These are phyloP conservation scores for Acleris cristana DNA, from an alignment of 2,888 invertebrate species.

Conservation along the genomic window DNA sequence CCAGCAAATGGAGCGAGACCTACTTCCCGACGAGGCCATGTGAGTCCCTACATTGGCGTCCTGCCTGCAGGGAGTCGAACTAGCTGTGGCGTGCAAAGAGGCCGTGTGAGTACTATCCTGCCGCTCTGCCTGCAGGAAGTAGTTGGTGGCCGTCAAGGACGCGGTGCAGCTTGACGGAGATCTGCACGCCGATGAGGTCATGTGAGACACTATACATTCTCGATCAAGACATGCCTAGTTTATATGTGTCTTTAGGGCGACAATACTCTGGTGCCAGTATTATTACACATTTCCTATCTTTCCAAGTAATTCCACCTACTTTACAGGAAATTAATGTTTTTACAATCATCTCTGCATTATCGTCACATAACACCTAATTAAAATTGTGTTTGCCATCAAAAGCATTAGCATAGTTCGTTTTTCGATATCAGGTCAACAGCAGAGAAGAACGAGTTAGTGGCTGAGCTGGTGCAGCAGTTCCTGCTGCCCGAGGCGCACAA, in stretches of 20 bases:
- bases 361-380: no score
- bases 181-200: conserved; percentile 48
- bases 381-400: no score
- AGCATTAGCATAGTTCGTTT: background rate
- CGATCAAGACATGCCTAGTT: no score
- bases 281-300: no score
- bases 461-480: conserved; percentile 84
- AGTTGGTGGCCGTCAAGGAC: background rate
- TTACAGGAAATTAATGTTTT: no score
- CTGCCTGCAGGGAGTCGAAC: background rate
- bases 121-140: background rate
- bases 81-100: background rate
- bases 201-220: conserved; percentile 42
- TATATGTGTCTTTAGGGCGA: no score
- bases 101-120: conserved; percentile 56
- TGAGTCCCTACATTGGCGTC: conserved; percentile 46
- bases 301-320: no score
- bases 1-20: conserved; percentile 48
- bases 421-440: conserved; percentile 61
- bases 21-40: conserved; percentile 54
- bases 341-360: no score
- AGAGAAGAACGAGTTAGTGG: conserved; percentile 82
- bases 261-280: no score
- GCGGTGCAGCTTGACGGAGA: conserved; percentile 52
- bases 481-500: conserved; percentile 79